A percentile compares a stretch with the other conserved stretches of the same genome.
Conservation (phyloP, 1,140 invertebrate species). For the Hycleus phaleratus region DNA sequence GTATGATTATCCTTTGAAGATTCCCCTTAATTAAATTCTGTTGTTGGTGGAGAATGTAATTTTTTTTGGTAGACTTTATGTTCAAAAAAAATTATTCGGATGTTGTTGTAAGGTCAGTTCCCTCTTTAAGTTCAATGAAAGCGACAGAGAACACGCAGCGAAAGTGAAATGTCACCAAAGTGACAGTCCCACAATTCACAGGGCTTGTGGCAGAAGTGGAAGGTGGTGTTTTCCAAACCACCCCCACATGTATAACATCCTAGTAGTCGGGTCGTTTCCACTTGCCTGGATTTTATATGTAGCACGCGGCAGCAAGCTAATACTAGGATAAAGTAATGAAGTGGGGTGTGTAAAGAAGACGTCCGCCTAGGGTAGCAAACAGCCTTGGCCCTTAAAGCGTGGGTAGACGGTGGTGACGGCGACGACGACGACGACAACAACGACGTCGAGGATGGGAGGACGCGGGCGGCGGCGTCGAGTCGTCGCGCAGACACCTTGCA, state of each 20-base stretch:
- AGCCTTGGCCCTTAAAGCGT: constrained; percentile 32
- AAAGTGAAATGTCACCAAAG: constrained; percentile 15
- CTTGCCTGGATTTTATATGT: too few relatives aligned
- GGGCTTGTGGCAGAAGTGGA: too few relatives aligned
- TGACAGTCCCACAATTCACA: neutral
- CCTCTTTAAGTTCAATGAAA: constrained; percentile 5
- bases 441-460: constrained; percentile 35
- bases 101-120: constrained; percentile 6
- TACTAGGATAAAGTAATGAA: neutral
- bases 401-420: constrained; percentile 34
- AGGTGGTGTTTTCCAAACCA: too few relatives aligned
- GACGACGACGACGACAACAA: constrained; percentile 35
- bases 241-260: too few relatives aligned
- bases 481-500: constrained; percentile 44
- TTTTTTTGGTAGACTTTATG: too few relatives aligned
- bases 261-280: too few relatives aligned
- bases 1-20: too few relatives aligned
- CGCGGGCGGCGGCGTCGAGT: constrained; percentile 36
- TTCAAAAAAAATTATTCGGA: too few relatives aligned
- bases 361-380: constrained; percentile 9
- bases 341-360: neutral
- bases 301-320: neutral
- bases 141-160: constrained; percentile 3
- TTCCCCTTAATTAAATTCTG: too few relatives aligned
- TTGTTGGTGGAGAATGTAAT: too few relatives aligned